These are phyloP conservation scores for Procambarus clarkii DNA, from an alignment of 1,140 invertebrate species.

Conservation along the genomic window DNA sequence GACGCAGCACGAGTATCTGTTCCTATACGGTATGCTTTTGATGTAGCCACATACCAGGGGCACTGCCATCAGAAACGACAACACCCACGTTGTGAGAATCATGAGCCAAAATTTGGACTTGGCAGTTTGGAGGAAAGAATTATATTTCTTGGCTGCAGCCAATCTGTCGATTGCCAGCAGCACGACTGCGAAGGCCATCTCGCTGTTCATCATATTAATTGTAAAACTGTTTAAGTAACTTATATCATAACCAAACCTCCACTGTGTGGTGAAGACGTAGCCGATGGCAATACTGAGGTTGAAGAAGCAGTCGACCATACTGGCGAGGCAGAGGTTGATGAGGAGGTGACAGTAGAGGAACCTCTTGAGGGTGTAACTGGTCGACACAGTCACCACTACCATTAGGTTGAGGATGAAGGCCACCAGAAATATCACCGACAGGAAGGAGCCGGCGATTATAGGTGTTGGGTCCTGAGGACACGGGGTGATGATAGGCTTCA, in stretches of 20 bases:
- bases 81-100: constrained; percentile 58
- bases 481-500: constrained; percentile 31
- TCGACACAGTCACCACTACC: constrained; percentile 68
- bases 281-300: constrained; percentile 66
- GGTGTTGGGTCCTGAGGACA: constrained; percentile 62
- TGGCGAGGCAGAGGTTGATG: constrained; percentile 61
- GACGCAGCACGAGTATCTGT: constrained; percentile 67
- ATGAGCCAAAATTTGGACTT: constrained; percentile 54
- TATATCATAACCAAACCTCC: constrained; percentile 65
- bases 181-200: constrained; percentile 64
- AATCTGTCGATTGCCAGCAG: constrained; percentile 66
- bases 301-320: constrained; percentile 63
- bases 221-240: constrained; percentile 68
- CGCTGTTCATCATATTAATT: constrained; percentile 61
- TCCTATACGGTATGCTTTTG: constrained; percentile 65
- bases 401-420: constrained; percentile 65
- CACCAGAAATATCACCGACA: constrained; percentile 58
- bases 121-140: constrained; percentile 38
- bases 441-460: constrained; percentile 64
- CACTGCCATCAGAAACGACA: constrained; percentile 26
- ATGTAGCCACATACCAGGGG: constrained; percentile 59
- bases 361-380: constrained; percentile 67
- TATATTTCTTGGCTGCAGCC: constrained; percentile 61
- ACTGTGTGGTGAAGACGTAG: constrained; percentile 64
- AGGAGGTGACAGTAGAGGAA: constrained; percentile 61